phyloP scores from a whole-genome alignment of 2,888 invertebrate genomes.

The Acleris laterana region DNA sequence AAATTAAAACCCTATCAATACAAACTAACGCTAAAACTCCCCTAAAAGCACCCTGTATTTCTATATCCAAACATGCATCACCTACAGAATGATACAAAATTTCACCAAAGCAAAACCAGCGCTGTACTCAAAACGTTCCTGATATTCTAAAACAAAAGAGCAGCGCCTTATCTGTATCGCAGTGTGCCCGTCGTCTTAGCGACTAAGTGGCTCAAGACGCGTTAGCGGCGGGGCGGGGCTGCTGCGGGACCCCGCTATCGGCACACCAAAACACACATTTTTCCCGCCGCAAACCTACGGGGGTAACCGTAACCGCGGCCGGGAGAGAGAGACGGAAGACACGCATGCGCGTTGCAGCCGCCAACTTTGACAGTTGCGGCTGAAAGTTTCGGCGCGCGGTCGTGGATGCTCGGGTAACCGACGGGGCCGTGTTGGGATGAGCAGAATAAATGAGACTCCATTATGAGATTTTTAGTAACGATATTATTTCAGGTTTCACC shows the following conservation, averaged over 20 bases:
- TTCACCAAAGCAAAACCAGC: not conserved
- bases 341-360: constrained; percentile 68
- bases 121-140: not conserved
- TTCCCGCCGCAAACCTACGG: constrained; percentile 85
- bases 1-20: too few species aligned
- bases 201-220: constrained; percentile 84
- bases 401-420: constrained; percentile 26
- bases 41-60: too few species aligned
- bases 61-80: too few species aligned
- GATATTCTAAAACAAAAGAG: not conserved
- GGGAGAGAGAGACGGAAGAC: constrained; percentile 51
- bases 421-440: not conserved
- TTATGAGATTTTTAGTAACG: too few species aligned
- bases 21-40: too few species aligned
- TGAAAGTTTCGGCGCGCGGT: constrained; percentile 49
- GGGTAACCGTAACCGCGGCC: constrained; percentile 80
- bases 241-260: constrained; percentile 81
- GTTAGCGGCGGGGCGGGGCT: constrained; percentile 75
- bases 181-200: constrained; percentile 79
- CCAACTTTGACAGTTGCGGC: constrained; percentile 71
- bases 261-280: constrained; percentile 86
- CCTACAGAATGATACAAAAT: too few species aligned
- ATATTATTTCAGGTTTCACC: too few species aligned
- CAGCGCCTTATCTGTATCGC: constrained; percentile 38
- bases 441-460: too few species aligned